phyloP scores from a whole-genome alignment of 92 coral and sea anemone genomes.

The Bergia puertoricense region DNA sequence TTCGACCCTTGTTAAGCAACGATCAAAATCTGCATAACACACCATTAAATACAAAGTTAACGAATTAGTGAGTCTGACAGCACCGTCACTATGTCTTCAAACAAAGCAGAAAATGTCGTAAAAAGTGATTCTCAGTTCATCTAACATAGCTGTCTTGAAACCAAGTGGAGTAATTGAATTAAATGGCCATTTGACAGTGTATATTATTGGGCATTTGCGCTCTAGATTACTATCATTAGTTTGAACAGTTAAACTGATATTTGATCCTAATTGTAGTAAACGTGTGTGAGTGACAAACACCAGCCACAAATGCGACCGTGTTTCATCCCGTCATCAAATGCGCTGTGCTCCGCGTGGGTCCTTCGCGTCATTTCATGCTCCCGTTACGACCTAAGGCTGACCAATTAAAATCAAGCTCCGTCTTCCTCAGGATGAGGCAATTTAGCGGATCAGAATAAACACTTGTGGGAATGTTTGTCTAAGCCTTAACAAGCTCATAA shows the following conservation, averaged over 20 bases:
- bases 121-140: background rate
- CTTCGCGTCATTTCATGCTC: background rate
- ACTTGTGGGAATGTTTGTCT: constrained; percentile 31
- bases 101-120: background rate
- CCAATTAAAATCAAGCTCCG: constrained; percentile 14
- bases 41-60: constrained; percentile 1
- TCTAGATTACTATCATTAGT: constrained; percentile 58
- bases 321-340: constrained; percentile 23
- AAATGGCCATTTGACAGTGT: constrained; percentile 35
- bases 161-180: constrained; percentile 35
- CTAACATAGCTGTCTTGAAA: constrained; percentile 4
- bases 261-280: constrained; percentile 62
- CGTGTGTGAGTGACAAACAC: constrained; percentile 29
- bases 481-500: constrained; percentile 2
- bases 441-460: constrained; percentile 19
- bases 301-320: constrained; percentile 17
- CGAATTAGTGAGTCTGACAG: background rate
- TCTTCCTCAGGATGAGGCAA: constrained; percentile 33
- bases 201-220: background rate
- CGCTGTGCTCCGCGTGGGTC: constrained; percentile 47
- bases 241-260: constrained; percentile 64
- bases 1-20: constrained; percentile 23
- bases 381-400: constrained; percentile 11
- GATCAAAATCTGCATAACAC: constrained; percentile 11
- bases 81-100: background rate